These are phyloP conservation scores for Sthenelais limicola DNA, from an alignment of 2,888 invertebrate genomes.

Conservation along the genomic window DNA sequence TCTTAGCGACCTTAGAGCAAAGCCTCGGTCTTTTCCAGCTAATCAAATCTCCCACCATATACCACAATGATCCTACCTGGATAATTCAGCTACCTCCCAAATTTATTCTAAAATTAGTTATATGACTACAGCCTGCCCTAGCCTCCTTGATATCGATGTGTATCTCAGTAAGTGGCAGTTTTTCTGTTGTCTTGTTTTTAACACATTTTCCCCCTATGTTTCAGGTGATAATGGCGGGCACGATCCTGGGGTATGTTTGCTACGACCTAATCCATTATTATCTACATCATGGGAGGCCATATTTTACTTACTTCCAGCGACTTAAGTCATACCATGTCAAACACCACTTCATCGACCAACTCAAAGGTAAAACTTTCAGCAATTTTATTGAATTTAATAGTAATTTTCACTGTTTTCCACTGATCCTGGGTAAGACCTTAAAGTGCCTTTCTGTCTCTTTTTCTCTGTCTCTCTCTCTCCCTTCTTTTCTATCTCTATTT, in stretches of 20 bases:
- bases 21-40: no score
- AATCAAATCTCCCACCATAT: no score
- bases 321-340: conserved; percentile 73
- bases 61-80: no score
- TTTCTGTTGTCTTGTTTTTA: no score
- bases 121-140: no score
- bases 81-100: not conserved
- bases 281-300: conserved; percentile 73
- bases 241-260: conserved; percentile 67
- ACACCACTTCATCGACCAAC: conserved; percentile 73
- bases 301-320: conserved; percentile 66
- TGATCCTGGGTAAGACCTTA: not conserved
- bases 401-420: not conserved
- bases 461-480: not conserved
- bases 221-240: conserved; percentile 50
- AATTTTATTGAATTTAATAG: not conserved
- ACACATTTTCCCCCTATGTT: not conserved
- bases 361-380: conserved; percentile 62
- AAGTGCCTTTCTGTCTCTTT: not conserved
- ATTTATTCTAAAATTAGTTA: no score
- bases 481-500: not conserved
- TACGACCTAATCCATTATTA: conserved; percentile 74
- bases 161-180: no score
- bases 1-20: no score
- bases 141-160: no score